A percentile compares a stretch with the other conserved stretches of the same genome.
Evolutionary conservation across 2,797 vertebrate species (phyloP).

Genomic region (Antrozous pallidus): DNA sequence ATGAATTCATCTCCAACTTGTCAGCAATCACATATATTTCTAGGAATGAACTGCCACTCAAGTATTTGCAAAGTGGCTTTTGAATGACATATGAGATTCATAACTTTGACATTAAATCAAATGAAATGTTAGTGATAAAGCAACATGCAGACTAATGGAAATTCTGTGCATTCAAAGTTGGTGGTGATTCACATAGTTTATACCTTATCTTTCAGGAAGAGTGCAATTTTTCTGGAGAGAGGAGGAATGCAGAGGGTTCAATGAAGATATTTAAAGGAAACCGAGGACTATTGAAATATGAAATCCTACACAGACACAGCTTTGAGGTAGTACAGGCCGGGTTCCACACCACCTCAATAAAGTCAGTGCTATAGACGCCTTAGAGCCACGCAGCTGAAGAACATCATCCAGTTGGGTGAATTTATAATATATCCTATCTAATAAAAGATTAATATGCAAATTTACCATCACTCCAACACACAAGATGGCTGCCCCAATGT

Average conservation of each 20-base stretch:
- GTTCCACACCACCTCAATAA: neutral
- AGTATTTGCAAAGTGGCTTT: slow-evolving; percentile 1
- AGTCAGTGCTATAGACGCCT: neutral
- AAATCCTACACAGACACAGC: neutral
- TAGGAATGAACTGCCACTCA: neutral
- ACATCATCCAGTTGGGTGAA: neutral
- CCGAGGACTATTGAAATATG: neutral
- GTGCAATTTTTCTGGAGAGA: neutral
- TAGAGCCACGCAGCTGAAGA: neutral
- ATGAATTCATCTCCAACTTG: neutral
- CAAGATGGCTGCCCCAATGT: too few species aligned
- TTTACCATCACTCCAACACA: too few species aligned
- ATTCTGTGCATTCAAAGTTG: neutral
- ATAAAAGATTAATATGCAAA: too few species aligned
- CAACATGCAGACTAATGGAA: neutral
- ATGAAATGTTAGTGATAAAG: neutral
- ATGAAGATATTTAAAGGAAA: neutral
- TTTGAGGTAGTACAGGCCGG: neutral
- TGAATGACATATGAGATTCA: slow-evolving; percentile 17
- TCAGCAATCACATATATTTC: slow-evolving; percentile 31
- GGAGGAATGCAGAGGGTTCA: neutral
- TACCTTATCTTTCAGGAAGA: neutral
- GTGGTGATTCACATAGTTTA: neutral
- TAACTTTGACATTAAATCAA: neutral
- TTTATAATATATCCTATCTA: neutral